Percentiles rank a stretch among this genome's conserved stretches.
These are phyloP conservation scores for Baronia brevicornis DNA, from an alignment of 2,888 invertebrate genomes.

Conservation along the genomic window DNA sequence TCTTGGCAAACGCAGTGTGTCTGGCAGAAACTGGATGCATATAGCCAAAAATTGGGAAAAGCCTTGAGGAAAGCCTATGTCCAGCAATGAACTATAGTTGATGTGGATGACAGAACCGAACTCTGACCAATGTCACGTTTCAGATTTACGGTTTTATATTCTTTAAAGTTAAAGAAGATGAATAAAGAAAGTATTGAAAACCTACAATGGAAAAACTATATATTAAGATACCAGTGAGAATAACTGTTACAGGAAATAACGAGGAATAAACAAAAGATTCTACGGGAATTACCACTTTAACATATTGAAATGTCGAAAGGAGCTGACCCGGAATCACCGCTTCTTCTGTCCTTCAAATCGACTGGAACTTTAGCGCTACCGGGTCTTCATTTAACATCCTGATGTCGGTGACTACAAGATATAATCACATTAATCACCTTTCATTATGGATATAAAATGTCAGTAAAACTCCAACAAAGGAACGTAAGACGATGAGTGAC, in stretches of 20 bases:
- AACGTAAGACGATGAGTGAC: constrained; percentile 1
- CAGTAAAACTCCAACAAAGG: constrained; percentile 12
- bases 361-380: constrained; percentile 12
- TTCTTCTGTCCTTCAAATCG: constrained; percentile 9
- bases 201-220: no score
- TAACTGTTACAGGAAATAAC: background rate
- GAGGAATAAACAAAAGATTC: constrained; percentile 1
- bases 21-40: no score
- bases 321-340: constrained; percentile 9
- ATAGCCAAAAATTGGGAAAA: no score
- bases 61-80: no score
- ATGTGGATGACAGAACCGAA: no score
- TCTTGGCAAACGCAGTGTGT: no score
- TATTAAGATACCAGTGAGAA: background rate
- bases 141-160: no score
- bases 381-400: constrained; percentile 11
- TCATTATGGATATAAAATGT: constrained; percentile 12
- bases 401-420: constrained; percentile 1
- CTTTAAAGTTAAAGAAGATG: no score
- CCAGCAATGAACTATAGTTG: no score
- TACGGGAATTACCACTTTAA: constrained; percentile 8
- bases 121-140: no score
- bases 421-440: constrained; percentile 12
- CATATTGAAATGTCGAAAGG: constrained; percentile 5
- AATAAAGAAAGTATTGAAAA: no score